phyloP scores from a whole-genome alignment of 2,113 vertebrate genomes.

The Tiliqua scincoides region DNA sequence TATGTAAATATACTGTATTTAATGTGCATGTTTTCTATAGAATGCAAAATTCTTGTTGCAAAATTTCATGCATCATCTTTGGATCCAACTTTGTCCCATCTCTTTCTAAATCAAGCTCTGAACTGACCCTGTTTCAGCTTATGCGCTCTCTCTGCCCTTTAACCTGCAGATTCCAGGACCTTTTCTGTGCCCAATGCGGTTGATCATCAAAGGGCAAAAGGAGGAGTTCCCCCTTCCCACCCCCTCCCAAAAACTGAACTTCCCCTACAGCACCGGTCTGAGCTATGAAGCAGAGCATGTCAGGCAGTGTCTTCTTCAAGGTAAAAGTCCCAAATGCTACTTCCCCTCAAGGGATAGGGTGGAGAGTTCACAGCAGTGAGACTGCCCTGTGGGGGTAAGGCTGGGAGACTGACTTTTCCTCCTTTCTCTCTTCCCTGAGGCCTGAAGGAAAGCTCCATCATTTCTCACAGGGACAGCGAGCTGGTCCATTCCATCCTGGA shows the following conservation, averaged over 20 bases:
- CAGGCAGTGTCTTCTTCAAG: slow-evolving; percentile 83
- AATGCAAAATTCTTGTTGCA: too few relatives aligned
- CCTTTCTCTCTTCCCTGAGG: slow-evolving; percentile 60
- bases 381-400: too few relatives aligned
- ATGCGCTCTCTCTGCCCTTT: not conserved
- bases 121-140: not conserved
- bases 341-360: not conserved
- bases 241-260: slow-evolving; percentile 75
- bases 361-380: not conserved
- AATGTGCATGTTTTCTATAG: too few relatives aligned
- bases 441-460: slow-evolving; percentile 77
- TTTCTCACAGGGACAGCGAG: slow-evolving; percentile 77
- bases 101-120: not conserved
- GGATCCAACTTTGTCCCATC: not conserved
- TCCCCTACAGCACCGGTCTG: slow-evolving; percentile 76
- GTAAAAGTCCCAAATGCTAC: slow-evolving; percentile 58
- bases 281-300: slow-evolving; percentile 85
- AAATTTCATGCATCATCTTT: too few relatives aligned
- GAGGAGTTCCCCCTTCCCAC: slow-evolving; percentile 77
- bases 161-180: slow-evolving; percentile 72
- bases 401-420: not conserved
- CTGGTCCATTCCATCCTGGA: slow-evolving; percentile 78
- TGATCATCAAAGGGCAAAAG: slow-evolving; percentile 65
- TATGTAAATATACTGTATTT: too few relatives aligned
- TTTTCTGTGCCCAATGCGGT: slow-evolving; percentile 78